Evolutionary conservation across 2,797 vertebrate genomes (phyloP), one percentile per base, ranked within the genome.

Genomic region (Neosilurus mollespiculum): DNA sequence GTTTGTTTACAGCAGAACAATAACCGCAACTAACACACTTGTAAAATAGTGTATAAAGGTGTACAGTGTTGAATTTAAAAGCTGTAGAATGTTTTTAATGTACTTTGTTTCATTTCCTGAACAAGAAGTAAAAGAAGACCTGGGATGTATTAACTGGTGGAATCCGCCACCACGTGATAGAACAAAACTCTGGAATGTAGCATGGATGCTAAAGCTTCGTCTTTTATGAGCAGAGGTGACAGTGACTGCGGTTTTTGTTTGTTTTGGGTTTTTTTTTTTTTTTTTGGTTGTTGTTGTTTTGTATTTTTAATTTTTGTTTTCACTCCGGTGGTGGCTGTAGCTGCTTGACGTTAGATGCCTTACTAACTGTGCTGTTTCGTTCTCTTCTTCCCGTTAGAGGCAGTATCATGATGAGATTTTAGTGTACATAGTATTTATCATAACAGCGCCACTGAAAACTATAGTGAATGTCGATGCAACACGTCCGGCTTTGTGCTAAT

Each of bases 1-100:
- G 20, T 81, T 51, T 30, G 26, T 89, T 84, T 81, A 86, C 80
- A 82, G 81, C 82, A 69, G 82, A 26, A 79, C 24, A 61, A 59
- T 30, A 78, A 73, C 66, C 54, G 89, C 89, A 88, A 90, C 87
- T 91, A 92, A 92, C 92, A 91, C 91, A 90, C 92, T 93, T 95
- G 95, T 95, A 95, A 90, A 84, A 95, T 95, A 95, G 90, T 95
- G 94, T 95, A 94, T 94, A 88, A 91, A 94, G 92, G 91, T 95
- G 94, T 95, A 94, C 93, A 95, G 93, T 87, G 92, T 94, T 94
- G 90, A 93, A 93, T 92, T 92, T 87, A 92, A 62, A 78, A 82
- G 66, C 93, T 90, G 91, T 94, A 95, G 93, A 94, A 95, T 95
- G 94, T 95, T 94, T 95, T 93, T 94, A 93, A 94, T 93, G 92